These are phyloP conservation scores for Hyposoter dolosus DNA, from an alignment of 2,888 invertebrate genomes.

Conservation along the genomic window DNA sequence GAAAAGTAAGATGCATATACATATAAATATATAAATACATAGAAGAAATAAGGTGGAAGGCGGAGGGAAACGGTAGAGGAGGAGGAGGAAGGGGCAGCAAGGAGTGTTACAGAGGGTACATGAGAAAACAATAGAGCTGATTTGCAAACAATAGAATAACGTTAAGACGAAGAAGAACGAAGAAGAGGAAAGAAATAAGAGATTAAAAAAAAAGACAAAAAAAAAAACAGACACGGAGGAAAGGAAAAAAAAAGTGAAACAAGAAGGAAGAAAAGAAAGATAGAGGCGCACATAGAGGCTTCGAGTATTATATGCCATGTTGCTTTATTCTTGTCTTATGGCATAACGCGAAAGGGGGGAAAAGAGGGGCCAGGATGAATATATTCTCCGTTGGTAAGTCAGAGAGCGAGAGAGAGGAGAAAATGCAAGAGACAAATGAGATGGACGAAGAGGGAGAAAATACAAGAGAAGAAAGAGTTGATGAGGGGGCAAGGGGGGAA, in stretches of 20 bases:
- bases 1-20: slow-evolving; percentile 53
- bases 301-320: slow-evolving; percentile 84
- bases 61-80: slow-evolving; percentile 44
- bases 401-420: slow-evolving; percentile 48
- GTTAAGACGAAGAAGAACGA: slow-evolving; percentile 79
- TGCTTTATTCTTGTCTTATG: slow-evolving; percentile 80
- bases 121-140: slow-evolving; percentile 85
- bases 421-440: slow-evolving; percentile 45
- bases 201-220: slow-evolving; percentile 18
- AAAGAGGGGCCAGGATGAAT: background rate
- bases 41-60: slow-evolving; percentile 17
- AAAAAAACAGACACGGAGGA: background rate
- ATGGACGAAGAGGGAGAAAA: slow-evolving; percentile 38
- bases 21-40: slow-evolving; percentile 31
- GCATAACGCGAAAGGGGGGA: slow-evolving; percentile 79
- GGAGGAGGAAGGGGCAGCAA: slow-evolving; percentile 29
- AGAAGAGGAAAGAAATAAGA: slow-evolving; percentile 56
- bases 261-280: slow-evolving; percentile 51
- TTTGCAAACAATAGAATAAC: slow-evolving; percentile 85
- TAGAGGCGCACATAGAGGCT: slow-evolving; percentile 55
- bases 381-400: slow-evolving; percentile 37
- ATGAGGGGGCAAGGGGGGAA: slow-evolving; percentile 35
- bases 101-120: slow-evolving; percentile 77
- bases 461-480: slow-evolving; percentile 31
- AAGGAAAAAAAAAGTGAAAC: slow-evolving; percentile 25